Percentiles rank a stretch among this genome's conserved stretches.
phyloP scores from a whole-genome alignment of 2,797 vertebrate genomes.

The Neomorphus geoffroyi region DNA sequence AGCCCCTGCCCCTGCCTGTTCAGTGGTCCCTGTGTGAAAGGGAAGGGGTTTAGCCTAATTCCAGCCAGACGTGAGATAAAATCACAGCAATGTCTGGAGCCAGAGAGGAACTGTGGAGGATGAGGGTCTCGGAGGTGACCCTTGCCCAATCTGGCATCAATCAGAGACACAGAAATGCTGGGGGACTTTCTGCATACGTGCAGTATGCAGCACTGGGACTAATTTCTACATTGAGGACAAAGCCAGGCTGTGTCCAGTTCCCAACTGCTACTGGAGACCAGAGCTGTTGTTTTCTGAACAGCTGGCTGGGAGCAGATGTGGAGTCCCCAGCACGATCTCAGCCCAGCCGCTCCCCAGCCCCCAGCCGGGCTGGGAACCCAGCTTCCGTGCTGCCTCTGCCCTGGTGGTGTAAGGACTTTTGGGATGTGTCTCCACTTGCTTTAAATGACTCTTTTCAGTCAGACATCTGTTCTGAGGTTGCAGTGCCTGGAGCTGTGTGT shows the following conservation, averaged over 20 bases:
- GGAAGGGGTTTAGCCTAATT: not conserved
- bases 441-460: not conserved
- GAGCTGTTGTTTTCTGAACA: not conserved
- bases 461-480: not conserved
- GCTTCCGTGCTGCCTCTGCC: fast-evolving
- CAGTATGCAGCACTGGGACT: not conserved
- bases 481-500: not conserved
- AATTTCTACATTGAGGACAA: fast-evolving
- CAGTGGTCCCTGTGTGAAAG: not conserved
- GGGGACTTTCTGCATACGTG: fast-evolving
- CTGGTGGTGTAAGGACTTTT: not conserved
- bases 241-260: not conserved
- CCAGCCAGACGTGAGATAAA: not conserved
- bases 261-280: fast-evolving
- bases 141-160: not conserved
- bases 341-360: not conserved
- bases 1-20: not conserved
- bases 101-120: not conserved
- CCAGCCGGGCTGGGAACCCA: not conserved
- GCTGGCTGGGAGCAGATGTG: not conserved
- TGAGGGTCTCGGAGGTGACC: fast-evolving
- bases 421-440: fast-evolving
- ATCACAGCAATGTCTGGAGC: not conserved
- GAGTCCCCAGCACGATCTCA: not conserved
- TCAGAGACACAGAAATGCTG: not conserved